A percentile compares a stretch with the other conserved stretches of the same genome.
These are phyloP conservation scores for Dipodomys merriami DNA, from an alignment of 2,113 vertebrate genomes.

Conservation along the genomic window DNA sequence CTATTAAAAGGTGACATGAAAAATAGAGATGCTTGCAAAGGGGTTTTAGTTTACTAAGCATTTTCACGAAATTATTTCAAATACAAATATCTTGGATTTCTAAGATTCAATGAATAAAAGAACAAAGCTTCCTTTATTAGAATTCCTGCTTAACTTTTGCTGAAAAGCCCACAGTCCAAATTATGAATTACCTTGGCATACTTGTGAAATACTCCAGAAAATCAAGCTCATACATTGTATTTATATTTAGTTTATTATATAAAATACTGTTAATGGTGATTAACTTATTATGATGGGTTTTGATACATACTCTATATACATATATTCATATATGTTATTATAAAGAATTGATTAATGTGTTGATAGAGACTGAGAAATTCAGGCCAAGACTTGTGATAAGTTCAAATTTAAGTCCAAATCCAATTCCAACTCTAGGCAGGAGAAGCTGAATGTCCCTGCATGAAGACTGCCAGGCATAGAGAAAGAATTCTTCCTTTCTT, in stretches of 20 bases:
- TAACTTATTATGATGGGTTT: too few species aligned
- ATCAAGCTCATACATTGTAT: neutral
- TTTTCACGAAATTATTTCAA: constrained; percentile 41
- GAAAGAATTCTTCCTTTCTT: neutral
- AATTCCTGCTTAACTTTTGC: neutral
- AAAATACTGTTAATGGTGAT: neutral
- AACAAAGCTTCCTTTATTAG: neutral
- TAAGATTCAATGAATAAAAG: neutral
- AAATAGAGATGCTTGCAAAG: neutral
- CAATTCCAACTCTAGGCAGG: neutral
- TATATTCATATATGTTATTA: neutral
- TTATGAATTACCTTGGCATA: neutral
- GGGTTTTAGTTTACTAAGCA: constrained; percentile 20
- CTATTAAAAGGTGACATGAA: neutral
- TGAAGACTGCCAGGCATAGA: neutral
- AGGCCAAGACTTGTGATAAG: neutral
- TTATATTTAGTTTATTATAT: neutral
- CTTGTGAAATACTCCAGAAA: neutral
- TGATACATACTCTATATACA: neutral
- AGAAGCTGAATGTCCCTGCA: neutral
- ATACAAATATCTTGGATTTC: neutral
- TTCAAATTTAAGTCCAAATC: too few species aligned
- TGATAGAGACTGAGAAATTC: neutral
- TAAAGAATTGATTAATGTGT: neutral
- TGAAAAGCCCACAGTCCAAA: neutral